A percentile compares a stretch with the other conserved stretches of the same genome.
Conservation (phyloP, 2,888 invertebrate genomes). For the Malthinus seriepunctatus region DNA sequence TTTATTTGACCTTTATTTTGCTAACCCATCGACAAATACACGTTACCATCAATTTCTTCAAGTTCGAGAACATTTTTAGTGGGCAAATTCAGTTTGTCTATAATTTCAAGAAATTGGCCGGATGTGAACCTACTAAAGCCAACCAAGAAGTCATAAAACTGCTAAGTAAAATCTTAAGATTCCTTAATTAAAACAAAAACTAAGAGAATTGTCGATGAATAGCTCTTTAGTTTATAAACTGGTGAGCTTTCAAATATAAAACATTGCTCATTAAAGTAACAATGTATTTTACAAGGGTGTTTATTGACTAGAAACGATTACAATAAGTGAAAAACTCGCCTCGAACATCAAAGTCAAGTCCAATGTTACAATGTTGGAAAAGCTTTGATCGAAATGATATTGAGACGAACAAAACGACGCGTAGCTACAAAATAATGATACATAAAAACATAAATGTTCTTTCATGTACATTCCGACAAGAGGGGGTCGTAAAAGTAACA, state of each 20-base stretch:
- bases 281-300: conserved; percentile 3
- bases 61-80: not conserved
- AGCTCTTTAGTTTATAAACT: no score
- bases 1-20: no score
- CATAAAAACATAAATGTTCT: conserved; percentile 49
- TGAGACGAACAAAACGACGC: conserved; percentile 31
- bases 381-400: conserved; percentile 32
- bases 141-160: no score
- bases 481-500: conserved; percentile 47
- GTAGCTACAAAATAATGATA: conserved; percentile 43
- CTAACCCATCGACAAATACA: no score
- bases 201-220: no score
- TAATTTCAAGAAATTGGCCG: not conserved
- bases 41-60: no score
- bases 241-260: no score
- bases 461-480: conserved; percentile 47
- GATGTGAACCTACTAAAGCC: not conserved
- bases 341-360: conserved; percentile 29
- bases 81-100: no score
- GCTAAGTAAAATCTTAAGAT: no score
- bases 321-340: conserved; percentile 4
- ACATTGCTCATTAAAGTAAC: not conserved
- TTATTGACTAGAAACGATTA: not conserved
- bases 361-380: conserved; percentile 28
- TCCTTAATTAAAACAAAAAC: not conserved